These are phyloP conservation scores for Menidia menidia DNA, from an alignment of 2,797 vertebrate species.

Conservation along the genomic window DNA sequence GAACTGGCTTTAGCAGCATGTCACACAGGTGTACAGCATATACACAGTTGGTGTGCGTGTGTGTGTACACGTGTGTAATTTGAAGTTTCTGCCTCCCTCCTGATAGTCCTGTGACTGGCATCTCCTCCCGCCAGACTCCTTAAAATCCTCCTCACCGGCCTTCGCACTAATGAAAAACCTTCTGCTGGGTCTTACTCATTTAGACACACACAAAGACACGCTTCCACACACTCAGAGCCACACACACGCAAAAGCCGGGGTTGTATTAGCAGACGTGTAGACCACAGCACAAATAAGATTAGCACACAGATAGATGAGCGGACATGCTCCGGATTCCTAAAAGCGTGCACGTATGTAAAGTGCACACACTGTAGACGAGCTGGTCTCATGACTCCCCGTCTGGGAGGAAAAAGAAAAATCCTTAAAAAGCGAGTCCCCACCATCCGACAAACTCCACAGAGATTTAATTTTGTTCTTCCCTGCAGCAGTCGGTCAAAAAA, in stretches of 20 bases:
- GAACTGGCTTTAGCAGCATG: neutral
- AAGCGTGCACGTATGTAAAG: conserved; percentile 30
- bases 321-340: conserved; percentile 6
- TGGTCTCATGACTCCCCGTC: conserved; percentile 40
- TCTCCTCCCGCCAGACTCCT: conserved; percentile 56
- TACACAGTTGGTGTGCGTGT: conserved; percentile 17
- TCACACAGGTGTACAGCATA: conserved; percentile 8
- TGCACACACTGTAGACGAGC: conserved; percentile 22
- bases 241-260: neutral
- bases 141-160: conserved; percentile 44
- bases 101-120: conserved; percentile 73
- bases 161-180: conserved; percentile 73
- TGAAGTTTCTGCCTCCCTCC: conserved; percentile 54
- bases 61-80: conserved; percentile 15
- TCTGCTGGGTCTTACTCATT: conserved; percentile 31
- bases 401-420: conserved; percentile 54
- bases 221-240: conserved; percentile 3
- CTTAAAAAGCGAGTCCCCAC: conserved; percentile 43
- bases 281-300: conserved; percentile 7
- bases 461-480: conserved; percentile 58
- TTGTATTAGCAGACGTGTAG: conserved; percentile 14
- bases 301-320: conserved; percentile 6
- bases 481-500: conserved; percentile 61
- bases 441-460: conserved; percentile 53
- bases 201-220: conserved; percentile 14